phyloP scores from a whole-genome alignment of 2,797 vertebrate genomes.

The Acipenser oxyrinchus region DNA sequence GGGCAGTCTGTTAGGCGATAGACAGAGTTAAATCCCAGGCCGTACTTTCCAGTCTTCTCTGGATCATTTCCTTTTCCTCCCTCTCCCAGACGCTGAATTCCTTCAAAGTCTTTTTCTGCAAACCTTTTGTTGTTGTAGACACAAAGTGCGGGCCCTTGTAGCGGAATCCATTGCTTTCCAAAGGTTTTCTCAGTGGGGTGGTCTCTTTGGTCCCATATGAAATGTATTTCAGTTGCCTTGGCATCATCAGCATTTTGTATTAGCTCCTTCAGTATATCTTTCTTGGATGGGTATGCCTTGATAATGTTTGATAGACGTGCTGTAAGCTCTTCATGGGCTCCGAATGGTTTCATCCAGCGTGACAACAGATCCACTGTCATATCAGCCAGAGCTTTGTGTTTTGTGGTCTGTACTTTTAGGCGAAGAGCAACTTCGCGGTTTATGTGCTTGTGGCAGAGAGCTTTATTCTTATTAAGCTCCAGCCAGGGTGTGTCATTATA shows the following conservation, averaged over 20 bases:
- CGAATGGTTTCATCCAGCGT: slow-evolving; percentile 34
- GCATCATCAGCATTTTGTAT: slow-evolving; percentile 47
- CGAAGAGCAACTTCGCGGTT: slow-evolving; percentile 20
- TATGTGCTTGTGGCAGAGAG: slow-evolving; percentile 37
- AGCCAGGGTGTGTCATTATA: slow-evolving; percentile 41
- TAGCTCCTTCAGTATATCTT: slow-evolving; percentile 38
- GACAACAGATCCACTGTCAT: slow-evolving; percentile 20
- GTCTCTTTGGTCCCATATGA: slow-evolving; percentile 37
- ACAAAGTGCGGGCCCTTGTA: slow-evolving; percentile 48
- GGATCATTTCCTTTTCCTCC: slow-evolving; percentile 32
- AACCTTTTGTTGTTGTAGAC: slow-evolving; percentile 43
- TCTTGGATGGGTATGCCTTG: slow-evolving; percentile 16
- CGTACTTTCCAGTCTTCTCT: slow-evolving; percentile 38
- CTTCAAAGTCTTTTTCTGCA: slow-evolving; percentile 36
- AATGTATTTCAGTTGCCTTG: slow-evolving; percentile 32
- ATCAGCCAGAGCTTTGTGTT: slow-evolving; percentile 25
- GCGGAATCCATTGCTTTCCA: slow-evolving; percentile 24
- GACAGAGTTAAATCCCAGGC: slow-evolving; percentile 41
- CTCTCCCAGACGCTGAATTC: slow-evolving; percentile 44
- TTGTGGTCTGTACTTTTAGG: slow-evolving; percentile 33
- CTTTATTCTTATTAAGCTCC: slow-evolving; percentile 12
- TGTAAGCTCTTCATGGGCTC: slow-evolving; percentile 39
- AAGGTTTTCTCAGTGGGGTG: slow-evolving; percentile 27
- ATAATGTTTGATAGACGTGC: slow-evolving; percentile 42
- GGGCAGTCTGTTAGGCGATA: slow-evolving; percentile 49